Base-by-base conservation (phyloP, 2,113 vertebrate species). In the Perca fluviatilis region DNA sequence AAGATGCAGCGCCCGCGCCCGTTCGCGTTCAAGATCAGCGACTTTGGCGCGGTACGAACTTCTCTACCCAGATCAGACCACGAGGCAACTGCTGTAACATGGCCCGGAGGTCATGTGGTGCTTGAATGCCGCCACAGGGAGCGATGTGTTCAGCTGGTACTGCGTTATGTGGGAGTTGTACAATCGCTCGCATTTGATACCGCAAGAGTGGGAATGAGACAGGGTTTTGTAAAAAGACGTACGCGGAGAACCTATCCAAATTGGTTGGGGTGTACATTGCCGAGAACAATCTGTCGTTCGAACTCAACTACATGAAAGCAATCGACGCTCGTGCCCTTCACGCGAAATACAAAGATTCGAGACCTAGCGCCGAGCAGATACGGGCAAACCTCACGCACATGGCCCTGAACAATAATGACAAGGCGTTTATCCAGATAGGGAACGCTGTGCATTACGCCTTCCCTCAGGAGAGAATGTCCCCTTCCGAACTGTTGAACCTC, bases 121-220 rank as follows among this genome's bases (percentile, higher is more conserved):
- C 3, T 8, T 63, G 25, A 36, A 21, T 6, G 12, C 58, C 0
- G 12, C 27, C 25, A 51, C 19, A 0, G 27, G n/a, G 23, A 51
- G 58, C 8, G 72, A 74, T 13, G 14, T 74, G 9, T 74, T 63
- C 72, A 74, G 72, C 27, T 74, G 72, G 58, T 74, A 51, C 46
- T 49, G 40, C 0, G 46, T 62, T 10, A 74, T 63, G 58, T 63
- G 56, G 56, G 57, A 63, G 47, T 16, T 74, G 4, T 19, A 74
- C 13, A 33, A 2, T 6, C 1, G 7, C 3, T 51, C 46, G 0
- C 30, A 60, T 0, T 23, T 74, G 72, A 13, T 74, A 2, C 12
- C 1, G 10, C 40, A 49, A 9, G 30, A 21, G 2, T 21, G 12
- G 16, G 3, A 1, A 6, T 2, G 2, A n/a, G 3, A 0, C 0